Base-by-base conservation (phyloP, 2,888 invertebrate genomes). In the Hydrotaea diabolus region DNA sequence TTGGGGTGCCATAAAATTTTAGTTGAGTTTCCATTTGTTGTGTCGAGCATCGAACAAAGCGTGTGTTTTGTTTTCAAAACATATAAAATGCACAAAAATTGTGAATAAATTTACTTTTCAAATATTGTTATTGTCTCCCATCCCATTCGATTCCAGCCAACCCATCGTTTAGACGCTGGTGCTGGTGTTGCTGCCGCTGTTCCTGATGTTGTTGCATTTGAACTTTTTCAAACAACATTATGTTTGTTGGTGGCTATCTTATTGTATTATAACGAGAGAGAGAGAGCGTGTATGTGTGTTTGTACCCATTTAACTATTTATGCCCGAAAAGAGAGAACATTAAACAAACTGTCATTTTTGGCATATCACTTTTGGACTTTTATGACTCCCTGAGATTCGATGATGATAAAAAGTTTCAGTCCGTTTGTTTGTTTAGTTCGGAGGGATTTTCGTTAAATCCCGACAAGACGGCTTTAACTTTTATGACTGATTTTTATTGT, bases 401-500 rank as follows among this genome's bases (percentile, higher is more conserved):
- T 66, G 43, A n/a, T 15, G 64, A 66, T 43, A 43, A 66, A n/a
- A n/a, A n/a, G n/a, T n/a, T n/a, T n/a, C n/a, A n/a, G n/a, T n/a
- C n/a, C 7, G 31, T 31, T 2, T 31, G 31, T 31, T 2, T 31
- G 46, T 69, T 31, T 69, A 4, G 31, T 21, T 15, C 9, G 9
- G 21, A n/a, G 23, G 23, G 43, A 43, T 43, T 69, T 46, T 23
- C 19, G 21, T 39, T 23, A 69, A 69, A 46, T 69, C 69, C 69
- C 2, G 21, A 46, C 23, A 43, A 43, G 23, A 46, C 46, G 13
- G 46, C 15, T 71, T 75, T 9, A 82, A 76, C 74, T 82, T 82
- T 82, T 82, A 79, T 81, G 43, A 23, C 46, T 26, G 71, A 76
- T 64, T 77, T 85, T 82, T 79, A 77, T 80, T 72, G 13, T 5